Percentiles rank a stretch among this genome's conserved stretches.
phyloP scores from a whole-genome alignment of 2,797 vertebrate species.

The Spinibarbus caldwelli region DNA sequence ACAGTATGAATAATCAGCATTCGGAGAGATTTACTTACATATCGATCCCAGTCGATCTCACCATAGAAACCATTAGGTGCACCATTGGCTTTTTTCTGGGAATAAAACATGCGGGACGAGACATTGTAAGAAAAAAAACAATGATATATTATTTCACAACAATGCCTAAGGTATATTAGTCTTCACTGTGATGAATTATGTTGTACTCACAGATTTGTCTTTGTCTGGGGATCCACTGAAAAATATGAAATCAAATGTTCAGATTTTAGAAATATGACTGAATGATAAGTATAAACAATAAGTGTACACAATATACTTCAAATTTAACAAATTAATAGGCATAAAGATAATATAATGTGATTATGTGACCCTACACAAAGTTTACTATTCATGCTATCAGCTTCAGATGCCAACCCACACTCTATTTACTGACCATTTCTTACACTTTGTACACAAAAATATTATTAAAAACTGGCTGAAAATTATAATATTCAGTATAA shows the following conservation, averaged over 20 bases:
- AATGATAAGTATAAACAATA: not conserved
- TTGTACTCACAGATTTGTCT: conserved; percentile 89
- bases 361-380: not conserved
- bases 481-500: not conserved
- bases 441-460: not conserved
- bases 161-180: not conserved
- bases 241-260: not conserved
- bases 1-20: not conserved
- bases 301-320: not conserved
- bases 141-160: too few relatives aligned
- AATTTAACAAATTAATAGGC: not conserved
- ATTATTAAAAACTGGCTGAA: not conserved
- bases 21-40: conserved; percentile 81
- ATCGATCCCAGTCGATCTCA: conserved; percentile 99
- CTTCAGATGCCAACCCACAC: not conserved
- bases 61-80: conserved; percentile 97
- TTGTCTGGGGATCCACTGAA: conserved; percentile 93
- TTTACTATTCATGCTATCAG: not conserved
- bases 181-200: not conserved
- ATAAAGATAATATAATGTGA: not conserved
- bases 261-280: not conserved
- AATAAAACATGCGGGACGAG: conserved; percentile 55
- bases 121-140: not conserved
- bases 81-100: conserved; percentile 94
- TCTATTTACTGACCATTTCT: not conserved